phyloP scores from a whole-genome alignment of 2,797 vertebrate genomes.

The Phataginus tetradactyla region DNA sequence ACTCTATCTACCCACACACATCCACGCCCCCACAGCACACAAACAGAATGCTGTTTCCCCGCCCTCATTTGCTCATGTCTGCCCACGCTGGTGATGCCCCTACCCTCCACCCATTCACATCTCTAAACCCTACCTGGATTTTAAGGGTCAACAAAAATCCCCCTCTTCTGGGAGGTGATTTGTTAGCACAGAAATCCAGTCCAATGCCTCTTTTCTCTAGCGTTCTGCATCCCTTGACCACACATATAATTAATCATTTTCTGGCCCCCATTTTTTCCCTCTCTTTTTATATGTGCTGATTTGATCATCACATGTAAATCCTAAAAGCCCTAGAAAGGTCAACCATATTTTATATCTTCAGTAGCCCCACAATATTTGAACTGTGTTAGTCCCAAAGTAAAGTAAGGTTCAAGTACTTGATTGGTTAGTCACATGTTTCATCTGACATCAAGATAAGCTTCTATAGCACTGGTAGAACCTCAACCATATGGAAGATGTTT shows the following conservation, averaged over 20 bases:
- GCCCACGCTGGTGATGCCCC: rapidly evolving
- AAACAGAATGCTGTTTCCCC: rapidly evolving
- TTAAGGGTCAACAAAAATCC: not conserved
- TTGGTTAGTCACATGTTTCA: not conserved
- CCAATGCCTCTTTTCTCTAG: not conserved
- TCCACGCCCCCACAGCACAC: too few relatives aligned
- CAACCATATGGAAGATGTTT: not conserved
- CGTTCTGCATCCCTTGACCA: not conserved
- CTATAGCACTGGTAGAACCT: not conserved
- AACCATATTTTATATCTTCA: not conserved
- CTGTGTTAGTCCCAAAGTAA: not conserved
- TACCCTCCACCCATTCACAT: not conserved
- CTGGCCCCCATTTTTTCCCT: not conserved
- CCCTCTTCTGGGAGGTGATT: not conserved
- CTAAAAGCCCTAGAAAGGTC: not conserved
- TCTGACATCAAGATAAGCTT: not conserved
- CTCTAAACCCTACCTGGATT: not conserved
- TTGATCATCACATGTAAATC: not conserved
- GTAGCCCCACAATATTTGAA: not conserved
- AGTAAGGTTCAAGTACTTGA: not conserved
- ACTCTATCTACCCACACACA: not conserved
- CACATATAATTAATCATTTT: not conserved
- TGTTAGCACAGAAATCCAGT: not conserved
- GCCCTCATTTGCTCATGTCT: not conserved
- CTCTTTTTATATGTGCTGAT: not conserved